Conservation (phyloP, 2,113 vertebrate species). For the Euleptes europaea region DNA sequence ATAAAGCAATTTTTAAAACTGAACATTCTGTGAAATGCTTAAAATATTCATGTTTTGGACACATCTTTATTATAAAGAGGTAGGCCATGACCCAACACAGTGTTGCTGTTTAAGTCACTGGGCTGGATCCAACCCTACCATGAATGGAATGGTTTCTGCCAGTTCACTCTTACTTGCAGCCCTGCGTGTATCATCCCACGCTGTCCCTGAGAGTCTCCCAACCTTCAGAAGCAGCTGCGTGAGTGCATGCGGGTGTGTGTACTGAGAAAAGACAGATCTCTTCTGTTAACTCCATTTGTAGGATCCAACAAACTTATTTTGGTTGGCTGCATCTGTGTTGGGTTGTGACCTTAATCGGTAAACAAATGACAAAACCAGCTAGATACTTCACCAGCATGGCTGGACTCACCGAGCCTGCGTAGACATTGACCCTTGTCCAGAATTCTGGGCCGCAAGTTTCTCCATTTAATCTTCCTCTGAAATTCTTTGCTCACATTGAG, state of each 20-base stretch:
- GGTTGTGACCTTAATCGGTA: background rate
- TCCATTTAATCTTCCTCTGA: background rate
- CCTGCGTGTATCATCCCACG: no score
- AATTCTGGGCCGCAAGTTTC: background rate
- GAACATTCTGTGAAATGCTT: background rate
- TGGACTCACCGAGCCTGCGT: background rate
- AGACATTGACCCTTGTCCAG: background rate
- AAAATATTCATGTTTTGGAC: background rate
- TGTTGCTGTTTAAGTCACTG: background rate
- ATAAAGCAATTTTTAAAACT: background rate
- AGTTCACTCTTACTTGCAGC: no score
- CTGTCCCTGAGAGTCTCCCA: no score
- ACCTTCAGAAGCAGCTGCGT: no score
- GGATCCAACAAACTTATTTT: no score
- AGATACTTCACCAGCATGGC: background rate
- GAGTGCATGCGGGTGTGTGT: no score
- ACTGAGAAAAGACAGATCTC: no score
- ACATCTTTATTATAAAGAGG: background rate
- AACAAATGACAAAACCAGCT: no score
- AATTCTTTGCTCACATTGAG: background rate
- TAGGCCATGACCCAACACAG: background rate
- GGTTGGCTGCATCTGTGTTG: background rate
- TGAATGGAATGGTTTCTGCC: background rate
- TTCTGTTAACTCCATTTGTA: no score
- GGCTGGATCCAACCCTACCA: background rate